Base-by-base conservation (phyloP, 2,797 vertebrate species). In the Fratercula arctica region DNA sequence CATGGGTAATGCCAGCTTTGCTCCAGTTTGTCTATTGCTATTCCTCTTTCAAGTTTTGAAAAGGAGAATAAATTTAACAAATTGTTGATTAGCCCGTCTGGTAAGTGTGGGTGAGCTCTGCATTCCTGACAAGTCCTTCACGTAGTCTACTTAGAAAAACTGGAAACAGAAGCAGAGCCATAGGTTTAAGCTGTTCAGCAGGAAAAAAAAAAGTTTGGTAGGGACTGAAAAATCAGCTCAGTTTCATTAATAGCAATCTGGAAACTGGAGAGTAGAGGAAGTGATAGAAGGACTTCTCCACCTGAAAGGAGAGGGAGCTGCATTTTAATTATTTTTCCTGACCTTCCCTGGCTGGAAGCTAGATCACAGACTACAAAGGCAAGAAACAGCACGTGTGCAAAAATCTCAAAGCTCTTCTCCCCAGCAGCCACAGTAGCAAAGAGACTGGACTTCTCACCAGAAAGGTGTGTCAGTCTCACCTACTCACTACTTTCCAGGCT, bases 261-360 rank as follows among this genome's bases (percentile, higher is more conserved):
- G 50, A 91, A 94, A 94, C 26, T 19, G 20, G 8, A 72, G 20
- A 76, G 35, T 43, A 75, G 37, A 61, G 4, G 13, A 92, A 14
- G n/a, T 2, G 9, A 61, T 1, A 92, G 21, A 83, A 67, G 15
- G 37, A 89, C 60, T 90, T 93, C 70, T 82, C 59, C 64, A 89
- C n/a, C 81, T 92, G 50, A 85, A 89, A 92, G 85, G 16, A 89
- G 12, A 80, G 31, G 48, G 50, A 92, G 17, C 13, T 72, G 28
- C 10, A 37, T 91, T 87, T 92, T 51, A 73, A 80, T 64, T 80
- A 64, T 66, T 95, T 91, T 89, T 87, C 35, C 54, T 87, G 53
- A 61, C 45, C 13, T 41, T 68, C 46, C 50, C 53, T 85, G 35
- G 6, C 64, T 85, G 46, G 66, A 87, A 78, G 57, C 54, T 85